Conservation (phyloP, 1,140 invertebrate species). For the Aricia agestis region DNA sequence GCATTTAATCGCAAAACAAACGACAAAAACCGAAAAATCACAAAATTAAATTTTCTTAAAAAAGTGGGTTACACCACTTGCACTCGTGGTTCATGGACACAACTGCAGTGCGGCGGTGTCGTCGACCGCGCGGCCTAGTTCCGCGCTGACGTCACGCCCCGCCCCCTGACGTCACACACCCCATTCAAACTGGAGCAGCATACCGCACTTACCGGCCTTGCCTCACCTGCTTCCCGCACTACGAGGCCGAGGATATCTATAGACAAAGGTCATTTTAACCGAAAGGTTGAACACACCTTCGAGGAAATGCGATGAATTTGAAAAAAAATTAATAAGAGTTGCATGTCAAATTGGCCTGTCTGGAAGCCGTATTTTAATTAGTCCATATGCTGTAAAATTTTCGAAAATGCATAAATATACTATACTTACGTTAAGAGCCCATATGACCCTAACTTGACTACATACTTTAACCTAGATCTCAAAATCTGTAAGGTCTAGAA, state of each 20-base stretch:
- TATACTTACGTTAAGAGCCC: no score
- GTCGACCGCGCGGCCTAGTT: conserved; percentile 63
- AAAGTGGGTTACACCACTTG: conserved; percentile 15
- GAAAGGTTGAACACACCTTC: conserved; percentile 27
- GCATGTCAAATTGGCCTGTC: no score
- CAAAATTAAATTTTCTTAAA: neutral
- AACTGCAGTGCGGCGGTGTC: conserved; percentile 62
- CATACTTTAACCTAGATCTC: no score
- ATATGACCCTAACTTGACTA: no score
- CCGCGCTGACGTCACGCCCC: conserved; percentile 65
- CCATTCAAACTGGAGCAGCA: conserved; percentile 69
- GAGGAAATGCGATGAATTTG: neutral
- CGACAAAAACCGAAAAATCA: neutral
- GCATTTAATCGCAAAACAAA: no score
- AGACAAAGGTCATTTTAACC: conserved; percentile 50
- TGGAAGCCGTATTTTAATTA: no score
- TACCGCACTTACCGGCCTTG: conserved; percentile 37
- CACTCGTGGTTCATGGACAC: conserved; percentile 37
- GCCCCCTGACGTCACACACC: conserved; percentile 68
- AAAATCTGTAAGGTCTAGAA: no score
- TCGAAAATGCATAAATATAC: no score
- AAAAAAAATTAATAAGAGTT: no score
- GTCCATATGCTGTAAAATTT: no score
- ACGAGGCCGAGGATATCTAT: conserved; percentile 45
- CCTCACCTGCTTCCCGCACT: conserved; percentile 32